phyloP scores from a whole-genome alignment of 1,140 invertebrate species.

The Heliothis subflexa region DNA sequence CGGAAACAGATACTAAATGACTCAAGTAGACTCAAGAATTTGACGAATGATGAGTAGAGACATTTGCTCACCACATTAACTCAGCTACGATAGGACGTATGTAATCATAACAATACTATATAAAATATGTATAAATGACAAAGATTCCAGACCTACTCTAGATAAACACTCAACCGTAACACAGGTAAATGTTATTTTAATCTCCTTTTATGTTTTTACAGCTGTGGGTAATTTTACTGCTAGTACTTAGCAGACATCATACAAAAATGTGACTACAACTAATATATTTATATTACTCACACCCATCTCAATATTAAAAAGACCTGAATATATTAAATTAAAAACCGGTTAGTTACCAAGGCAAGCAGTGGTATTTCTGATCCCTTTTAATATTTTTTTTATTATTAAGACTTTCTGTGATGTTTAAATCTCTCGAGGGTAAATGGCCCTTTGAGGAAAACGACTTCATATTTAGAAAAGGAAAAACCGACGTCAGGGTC shows the following conservation, averaged over 20 bases:
- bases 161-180: background rate
- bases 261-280: background rate
- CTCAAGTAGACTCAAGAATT: too few species aligned
- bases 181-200: background rate
- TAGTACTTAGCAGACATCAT: background rate
- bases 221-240: background rate
- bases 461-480: slow-evolving; percentile 61
- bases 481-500: slow-evolving; percentile 15
- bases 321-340: background rate
- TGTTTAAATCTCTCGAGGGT: slow-evolving; percentile 56
- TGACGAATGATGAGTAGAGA: background rate
- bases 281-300: background rate
- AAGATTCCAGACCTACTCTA: background rate
- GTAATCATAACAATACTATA: background rate
- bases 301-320: background rate
- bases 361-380: slow-evolving; percentile 11
- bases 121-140: background rate
- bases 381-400: slow-evolving; percentile 50
- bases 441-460: slow-evolving; percentile 69
- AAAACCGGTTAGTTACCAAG: slow-evolving; percentile 16
- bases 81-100: background rate
- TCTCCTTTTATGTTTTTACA: slow-evolving; percentile 2
- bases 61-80: background rate
- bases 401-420: slow-evolving; percentile 43
- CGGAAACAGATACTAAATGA: background rate